Evolutionary conservation across 2,113 vertebrate species (phyloP), one percentile per base, ranked within the genome.

Genomic region (Pelvicachromis taeniatus): DNA sequence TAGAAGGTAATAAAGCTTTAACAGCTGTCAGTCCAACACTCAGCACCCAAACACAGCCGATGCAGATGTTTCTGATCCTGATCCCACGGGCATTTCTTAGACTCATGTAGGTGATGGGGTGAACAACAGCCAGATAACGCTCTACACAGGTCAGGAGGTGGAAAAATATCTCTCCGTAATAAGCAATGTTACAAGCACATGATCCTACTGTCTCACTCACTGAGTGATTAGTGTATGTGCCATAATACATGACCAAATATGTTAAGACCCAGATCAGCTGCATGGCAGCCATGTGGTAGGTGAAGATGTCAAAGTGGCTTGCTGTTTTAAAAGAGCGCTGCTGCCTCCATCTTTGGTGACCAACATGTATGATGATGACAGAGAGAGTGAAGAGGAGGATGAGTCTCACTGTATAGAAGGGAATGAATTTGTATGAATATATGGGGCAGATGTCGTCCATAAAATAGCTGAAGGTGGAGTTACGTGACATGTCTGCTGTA

Each of bases 1-100:
- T 26, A 0, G 21, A 12, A 56, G 21, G 6, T 56, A 14, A 26
- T 56, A 26, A 26, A 13, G 13, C 3, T 14, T 7, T 55, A 55
- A 55, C 0, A 0, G 14, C 3, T 3, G 2, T 0, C 56, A 59
- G 4, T 17, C 29, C 56, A 0, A 59, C 9, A 16, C 56, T 33
- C 26, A 59, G 29, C 29, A 33, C 0, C 56, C 58, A 59, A 58
- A 0, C 29, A 59, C 56, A 1, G 5, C 16, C 3, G 0, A 59
- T 59, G 56, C 0, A 0, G 16, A 4, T 59, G 29, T 59, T 61
- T 19, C 58, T 61, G 58, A 61, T 33, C 3, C 2, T 61, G 58
- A 61, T 5, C 16, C 16, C 3, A 35, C 9, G 9, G 0, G 3
- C 58, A 61, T 33, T 61, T 61, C 1, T 19, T 35, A 11, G 0